These are phyloP conservation scores for Cyprinus carpio DNA, from an alignment of 2,113 vertebrate genomes.

Conservation along the genomic window DNA sequence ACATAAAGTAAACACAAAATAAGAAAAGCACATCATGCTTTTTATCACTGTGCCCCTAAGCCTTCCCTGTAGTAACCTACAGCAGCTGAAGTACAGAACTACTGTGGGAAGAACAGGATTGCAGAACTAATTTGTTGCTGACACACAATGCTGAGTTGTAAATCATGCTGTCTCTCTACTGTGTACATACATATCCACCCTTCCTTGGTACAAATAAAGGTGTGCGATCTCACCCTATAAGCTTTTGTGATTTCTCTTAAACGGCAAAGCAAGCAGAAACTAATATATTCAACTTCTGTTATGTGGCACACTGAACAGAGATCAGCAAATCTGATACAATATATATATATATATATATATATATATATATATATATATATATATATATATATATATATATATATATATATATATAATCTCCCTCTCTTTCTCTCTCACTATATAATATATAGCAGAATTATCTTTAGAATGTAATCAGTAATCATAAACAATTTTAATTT, in stretches of 20 bases:
- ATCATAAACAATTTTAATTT: too few species aligned
- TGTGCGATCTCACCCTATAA: background rate
- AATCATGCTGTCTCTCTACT: background rate
- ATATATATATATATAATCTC: too few species aligned
- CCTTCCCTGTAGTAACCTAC: background rate
- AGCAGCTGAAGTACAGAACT: background rate
- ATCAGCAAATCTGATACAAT: too few species aligned
- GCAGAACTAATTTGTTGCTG: background rate
- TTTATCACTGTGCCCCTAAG: background rate
- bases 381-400: too few species aligned
- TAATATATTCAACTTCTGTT: background rate
- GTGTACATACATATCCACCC: background rate
- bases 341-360: too few species aligned
- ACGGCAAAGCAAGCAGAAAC: background rate
- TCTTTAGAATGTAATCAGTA: too few species aligned
- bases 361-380: too few species aligned
- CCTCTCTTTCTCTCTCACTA: too few species aligned
- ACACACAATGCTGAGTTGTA: background rate
- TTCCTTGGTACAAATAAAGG: background rate
- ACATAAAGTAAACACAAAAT: background rate
- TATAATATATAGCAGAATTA: too few species aligned
- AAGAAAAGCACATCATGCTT: background rate
- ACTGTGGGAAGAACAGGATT: background rate
- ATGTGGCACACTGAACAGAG: too few species aligned
- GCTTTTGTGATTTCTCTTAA: background rate